Conservation (phyloP, 2,113 vertebrate species). For the Donacobius atricapilla region DNA sequence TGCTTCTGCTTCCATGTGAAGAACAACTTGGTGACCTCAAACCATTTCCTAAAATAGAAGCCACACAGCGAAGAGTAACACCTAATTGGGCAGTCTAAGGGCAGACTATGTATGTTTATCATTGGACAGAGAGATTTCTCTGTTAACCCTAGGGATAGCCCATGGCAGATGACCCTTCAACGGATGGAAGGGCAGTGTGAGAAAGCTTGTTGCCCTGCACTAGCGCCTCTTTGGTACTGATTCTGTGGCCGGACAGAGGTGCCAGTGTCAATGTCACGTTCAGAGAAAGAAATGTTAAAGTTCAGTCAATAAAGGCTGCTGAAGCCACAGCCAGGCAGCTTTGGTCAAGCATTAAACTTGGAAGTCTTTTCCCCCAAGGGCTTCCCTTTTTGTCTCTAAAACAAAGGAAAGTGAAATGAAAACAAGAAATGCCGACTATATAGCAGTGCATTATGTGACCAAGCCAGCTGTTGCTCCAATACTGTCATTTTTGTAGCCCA, state of each 20-base stretch:
- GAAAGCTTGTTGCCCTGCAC: not conserved
- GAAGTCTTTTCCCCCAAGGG: not conserved
- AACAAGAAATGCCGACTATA: not conserved
- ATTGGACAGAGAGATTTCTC: not conserved
- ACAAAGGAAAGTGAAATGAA: constrained; percentile 56
- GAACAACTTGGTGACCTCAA: not conserved
- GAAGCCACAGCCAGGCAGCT: not conserved
- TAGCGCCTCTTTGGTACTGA: not conserved
- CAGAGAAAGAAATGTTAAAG: not conserved
- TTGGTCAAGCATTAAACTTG: constrained; percentile 27
- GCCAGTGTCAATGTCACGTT: not conserved
- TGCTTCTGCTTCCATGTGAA: not conserved
- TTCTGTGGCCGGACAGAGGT: not conserved
- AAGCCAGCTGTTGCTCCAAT: constrained; percentile 2
- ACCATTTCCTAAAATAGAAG: not conserved
- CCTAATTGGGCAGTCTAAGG: not conserved
- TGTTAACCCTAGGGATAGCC: not conserved
- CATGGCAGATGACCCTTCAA: not conserved
- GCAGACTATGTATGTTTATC: not conserved
- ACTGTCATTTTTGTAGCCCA: not conserved
- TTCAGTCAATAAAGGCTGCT: not conserved
- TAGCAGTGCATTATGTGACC: not conserved
- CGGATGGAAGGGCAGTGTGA: not conserved
- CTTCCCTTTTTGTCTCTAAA: constrained; percentile 29
- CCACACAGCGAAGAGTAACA: not conserved